Base-by-base conservation (phyloP, 1,140 invertebrate genomes). In the Bombus turneri region DNA sequence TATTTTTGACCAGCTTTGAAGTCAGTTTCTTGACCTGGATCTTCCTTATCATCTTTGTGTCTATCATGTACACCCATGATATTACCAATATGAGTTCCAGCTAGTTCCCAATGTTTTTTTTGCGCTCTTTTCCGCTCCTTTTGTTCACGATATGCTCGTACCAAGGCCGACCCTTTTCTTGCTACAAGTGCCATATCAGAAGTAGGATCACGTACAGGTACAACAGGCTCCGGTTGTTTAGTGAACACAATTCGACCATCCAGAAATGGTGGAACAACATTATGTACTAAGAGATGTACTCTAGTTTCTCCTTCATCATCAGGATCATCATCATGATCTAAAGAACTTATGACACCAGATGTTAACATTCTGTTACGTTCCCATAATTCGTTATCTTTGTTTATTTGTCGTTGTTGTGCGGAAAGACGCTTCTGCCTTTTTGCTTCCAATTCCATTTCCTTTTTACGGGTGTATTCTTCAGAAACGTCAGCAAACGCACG, bases 101-200 rank as follows among this genome's bases (percentile, higher is more conserved):
- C 98, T 59, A 99, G 94, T 94, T 99, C 99, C 99, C 99, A 99
- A 94, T 99, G 99, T 94, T 99, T 99, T 93, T 99, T 99, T 92
- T 99, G 99, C 0, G 99, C 98, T 94, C 98, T 99, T 69, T 97
- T 97, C 43, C 98, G 95, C 94, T 99, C 99, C 93, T 99, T 99
- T 93, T 99, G 98, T 94, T 99, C 99, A 73, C 99, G 96, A 93
- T 98, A 99, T 0, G 97, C 97, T 80, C 98, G 96, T 0, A 99
- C 99, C 37, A 99, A 95, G 3, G 97, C 96, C 9, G 98, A 98
- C 13, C 99, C 99, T 96, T 99, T 99, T n/a, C 99, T 96, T 0
- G 99, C 97, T 77, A 99, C 97, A 64, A 99, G 95, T 0, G 99
- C 99, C 98, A 99, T 99, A 92, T 99, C 99, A 2, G 98, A 99